Base-by-base conservation (phyloP, 2,888 invertebrate genomes). In the Drosophila macrospina region DNA sequence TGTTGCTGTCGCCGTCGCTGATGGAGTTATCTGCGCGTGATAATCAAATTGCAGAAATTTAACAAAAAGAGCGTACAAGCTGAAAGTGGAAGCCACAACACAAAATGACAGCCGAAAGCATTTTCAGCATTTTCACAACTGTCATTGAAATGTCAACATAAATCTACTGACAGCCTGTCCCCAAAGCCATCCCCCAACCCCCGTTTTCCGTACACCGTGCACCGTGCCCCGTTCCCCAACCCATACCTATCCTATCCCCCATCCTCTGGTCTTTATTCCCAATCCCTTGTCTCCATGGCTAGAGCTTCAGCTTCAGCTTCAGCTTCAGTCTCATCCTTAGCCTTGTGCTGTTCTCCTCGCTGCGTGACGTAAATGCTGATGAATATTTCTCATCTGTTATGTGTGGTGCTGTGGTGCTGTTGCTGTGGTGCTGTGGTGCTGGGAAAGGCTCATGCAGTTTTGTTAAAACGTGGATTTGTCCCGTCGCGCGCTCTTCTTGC, bases 61-160 rank as follows among this genome's bases (percentile, higher is more conserved):
- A 78, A 77, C 61, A 69, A 63, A 74, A 63, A 52, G 51, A 57
- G 44, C 44, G 45, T 39, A 42, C 64, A 62, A 62, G 66, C 44
- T 59, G 74, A 42, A 57, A 42, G 64, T 54, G 55, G 30, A 57
- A 64, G 59, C 79, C 76, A 47, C 75, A 74, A 59, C 68, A 62
- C 51, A 69, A 76, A 88, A 83, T 79, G 71, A 61, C 71, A 84
- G 74, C 69, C 55, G 30, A 75, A 61, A 71, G 67, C 67, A 75
- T 74, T 74, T 82, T 75, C 83, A 70, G 71, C 60, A 74, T 74
- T 72, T 80, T 79, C 79, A 67, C 77, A 86, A 80, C 81, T 85
- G 88, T 85, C 88, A 85, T 85, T 85, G 88, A 85, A 88, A 88
- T 88, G 85, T 88, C 85, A 88, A 86, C 87, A 86, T 86, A 83